Base-by-base conservation (phyloP, 2,113 vertebrate genomes). In the Ibidorhyncha struthersii region DNA sequence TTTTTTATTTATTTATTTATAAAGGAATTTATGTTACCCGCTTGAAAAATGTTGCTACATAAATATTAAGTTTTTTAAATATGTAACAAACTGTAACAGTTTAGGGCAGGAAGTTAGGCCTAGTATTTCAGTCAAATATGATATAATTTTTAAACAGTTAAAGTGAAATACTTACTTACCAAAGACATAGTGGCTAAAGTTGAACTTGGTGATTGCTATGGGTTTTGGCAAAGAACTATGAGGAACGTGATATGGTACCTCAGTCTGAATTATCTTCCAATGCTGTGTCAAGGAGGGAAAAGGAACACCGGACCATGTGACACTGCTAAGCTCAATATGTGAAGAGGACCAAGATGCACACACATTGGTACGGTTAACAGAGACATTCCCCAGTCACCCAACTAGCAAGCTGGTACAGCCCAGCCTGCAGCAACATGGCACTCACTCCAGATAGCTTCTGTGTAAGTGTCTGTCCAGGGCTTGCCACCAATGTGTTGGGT, bases 371-470 rank as follows among this genome's bases (percentile, higher is more conserved):
- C 7, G 21, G 29, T 78, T 47, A 47, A 41, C 13, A 74, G 53
- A 80, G 20, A 56, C 14, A 16, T 69, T 69, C 11, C 10, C 6
- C 23, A 58, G 1, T 27, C 49, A 40, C 32, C 36, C 50, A 26
- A 50, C 34, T 13, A 26, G 18, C 0, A 2, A 63, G 10, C 1
- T 52, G 43, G 34, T 36, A 32, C 38, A 63, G 25, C 43, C 38
- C 25, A 59, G 21, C 25, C 38, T 65, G 21, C 45, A 32, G 38
- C 20, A 58, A 36, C 25, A n/a, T 41, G 29, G 15, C 6, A 56
- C 17, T 67, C 8, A 3, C 8, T 65, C 27, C 0, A 0, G 10
- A 19, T 7, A n/a, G 8, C 30, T 70, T 40, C 43, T 58, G 9
- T 14, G 3, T 30, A 45, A 52, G 10, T 40, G 4, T 76, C 63